phyloP scores from a whole-genome alignment of 2,888 invertebrate genomes.

The Oscheius sp. region DNA sequence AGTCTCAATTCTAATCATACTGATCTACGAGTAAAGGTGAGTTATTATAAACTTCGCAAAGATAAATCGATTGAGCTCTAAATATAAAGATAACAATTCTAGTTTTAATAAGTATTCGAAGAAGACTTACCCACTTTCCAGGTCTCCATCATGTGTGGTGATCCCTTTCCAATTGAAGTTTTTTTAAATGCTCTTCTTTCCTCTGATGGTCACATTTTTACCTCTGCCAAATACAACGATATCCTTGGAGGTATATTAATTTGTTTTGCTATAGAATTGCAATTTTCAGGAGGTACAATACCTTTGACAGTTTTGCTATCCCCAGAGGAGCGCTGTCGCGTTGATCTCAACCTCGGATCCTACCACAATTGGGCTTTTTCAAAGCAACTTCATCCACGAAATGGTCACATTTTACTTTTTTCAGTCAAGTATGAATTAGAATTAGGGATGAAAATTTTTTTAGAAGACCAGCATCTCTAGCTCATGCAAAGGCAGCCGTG shows the following conservation, averaged over 20 bases:
- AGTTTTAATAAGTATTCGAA: background rate
- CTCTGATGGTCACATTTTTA: background rate
- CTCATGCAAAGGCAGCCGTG: constrained; percentile 46
- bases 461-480: constrained; percentile 43
- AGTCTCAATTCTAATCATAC: constrained; percentile 11
- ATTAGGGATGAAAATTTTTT: too few species aligned
- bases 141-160: constrained; percentile 56
- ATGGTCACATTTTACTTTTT: constrained; percentile 39
- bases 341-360: constrained; percentile 35
- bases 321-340: constrained; percentile 8
- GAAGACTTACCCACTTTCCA: too few species aligned
- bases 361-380: constrained; percentile 37
- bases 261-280: constrained; percentile 1
- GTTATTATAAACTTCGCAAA: background rate
- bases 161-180: constrained; percentile 41
- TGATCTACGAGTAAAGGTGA: constrained; percentile 23
- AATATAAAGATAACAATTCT: background rate
- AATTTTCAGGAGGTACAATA: constrained; percentile 21
- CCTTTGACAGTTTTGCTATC: constrained; percentile 29
- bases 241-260: constrained; percentile 5
- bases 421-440: constrained; percentile 21
- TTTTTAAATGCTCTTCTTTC: constrained; percentile 32
- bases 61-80: background rate
- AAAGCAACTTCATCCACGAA: constrained; percentile 11
- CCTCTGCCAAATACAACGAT: constrained; percentile 19